These are phyloP conservation scores for Lithophane semibrunnea DNA, from an alignment of 2,888 invertebrate genomes.

Conservation along the genomic window DNA sequence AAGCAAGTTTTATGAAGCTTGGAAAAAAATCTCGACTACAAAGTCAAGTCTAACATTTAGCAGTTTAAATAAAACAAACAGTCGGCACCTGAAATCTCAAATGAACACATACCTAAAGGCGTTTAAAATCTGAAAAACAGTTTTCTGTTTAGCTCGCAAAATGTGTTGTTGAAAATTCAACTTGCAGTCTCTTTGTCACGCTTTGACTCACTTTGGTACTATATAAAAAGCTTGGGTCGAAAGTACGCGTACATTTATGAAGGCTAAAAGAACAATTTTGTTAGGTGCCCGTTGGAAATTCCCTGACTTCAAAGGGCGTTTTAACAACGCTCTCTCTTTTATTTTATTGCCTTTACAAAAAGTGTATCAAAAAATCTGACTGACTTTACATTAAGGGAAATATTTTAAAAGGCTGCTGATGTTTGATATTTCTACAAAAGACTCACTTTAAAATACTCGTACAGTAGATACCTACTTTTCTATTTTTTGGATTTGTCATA, in stretches of 20 bases:
- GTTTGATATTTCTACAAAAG: constrained; percentile 32
- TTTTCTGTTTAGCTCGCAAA: constrained; percentile 70
- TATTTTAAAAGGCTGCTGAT: constrained; percentile 58
- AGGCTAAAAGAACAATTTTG: constrained; percentile 88
- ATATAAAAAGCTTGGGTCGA: constrained; percentile 80
- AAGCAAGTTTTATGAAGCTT: constrained; percentile 30
- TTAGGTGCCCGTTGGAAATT: constrained; percentile 87
- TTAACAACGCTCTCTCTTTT: constrained; percentile 84
- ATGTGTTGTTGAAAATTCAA: constrained; percentile 74
- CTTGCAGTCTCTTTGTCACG: constrained; percentile 80
- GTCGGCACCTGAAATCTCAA: constrained; percentile 32
- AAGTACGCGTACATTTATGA: constrained; percentile 85
- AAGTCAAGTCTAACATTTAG: constrained; percentile 26
- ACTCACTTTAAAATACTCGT: constrained; percentile 8
- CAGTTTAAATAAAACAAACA: constrained; percentile 38
- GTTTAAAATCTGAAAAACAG: constrained; percentile 58
- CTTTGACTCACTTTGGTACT: constrained; percentile 80
- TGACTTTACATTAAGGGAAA: constrained; percentile 61
- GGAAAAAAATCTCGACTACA: constrained; percentile 25
- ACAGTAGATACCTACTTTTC: neutral
- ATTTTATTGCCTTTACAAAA: constrained; percentile 84
- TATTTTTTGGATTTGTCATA: constrained; percentile 3
- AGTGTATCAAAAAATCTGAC: constrained; percentile 75
- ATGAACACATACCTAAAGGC: constrained; percentile 33
- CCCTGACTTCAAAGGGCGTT: constrained; percentile 88